Evolutionary conservation across 1,140 invertebrate genomes (phyloP).

Genomic region (Lordiphosa collinella): DNA sequence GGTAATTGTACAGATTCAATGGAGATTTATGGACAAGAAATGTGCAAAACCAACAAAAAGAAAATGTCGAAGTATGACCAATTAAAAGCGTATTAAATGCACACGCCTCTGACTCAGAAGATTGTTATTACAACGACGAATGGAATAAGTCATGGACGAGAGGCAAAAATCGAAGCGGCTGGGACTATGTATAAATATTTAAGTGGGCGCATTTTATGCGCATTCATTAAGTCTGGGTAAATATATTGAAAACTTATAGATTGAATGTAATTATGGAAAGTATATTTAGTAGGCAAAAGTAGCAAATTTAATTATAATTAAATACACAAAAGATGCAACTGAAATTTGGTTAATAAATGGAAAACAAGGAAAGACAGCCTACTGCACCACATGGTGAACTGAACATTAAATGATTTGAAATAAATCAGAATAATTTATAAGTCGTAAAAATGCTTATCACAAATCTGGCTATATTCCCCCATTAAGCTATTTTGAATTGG

Average conservation of each 20-base stretch:
- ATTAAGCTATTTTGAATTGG: neutral
- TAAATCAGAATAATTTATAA: no score
- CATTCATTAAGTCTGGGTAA: neutral
- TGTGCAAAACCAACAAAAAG: constrained; percentile 18
- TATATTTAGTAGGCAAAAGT: no score
- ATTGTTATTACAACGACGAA: neutral
- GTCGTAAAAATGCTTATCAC: no score
- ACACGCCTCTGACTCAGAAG: constrained; percentile 7
- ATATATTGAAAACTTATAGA: neutral
- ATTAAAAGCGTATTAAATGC: constrained; percentile 46
- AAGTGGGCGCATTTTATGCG: neutral
- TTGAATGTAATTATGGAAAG: constrained; percentile 4
- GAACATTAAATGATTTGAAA: no score
- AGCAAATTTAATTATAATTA: no score
- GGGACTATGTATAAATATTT: no score
- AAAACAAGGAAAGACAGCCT: no score
- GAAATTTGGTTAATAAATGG: no score
- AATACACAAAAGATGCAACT: no score
- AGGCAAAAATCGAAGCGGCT: neutral
- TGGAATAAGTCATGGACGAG: neutral
- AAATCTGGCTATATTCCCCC: no score
- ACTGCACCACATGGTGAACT: no score
- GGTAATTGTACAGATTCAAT: constrained; percentile 74
- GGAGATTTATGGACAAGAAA: constrained; percentile 53
- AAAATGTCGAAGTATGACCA: constrained; percentile 23